Conservation (phyloP, 1,140 invertebrate species). For the Globodera rostochiensis region DNA sequence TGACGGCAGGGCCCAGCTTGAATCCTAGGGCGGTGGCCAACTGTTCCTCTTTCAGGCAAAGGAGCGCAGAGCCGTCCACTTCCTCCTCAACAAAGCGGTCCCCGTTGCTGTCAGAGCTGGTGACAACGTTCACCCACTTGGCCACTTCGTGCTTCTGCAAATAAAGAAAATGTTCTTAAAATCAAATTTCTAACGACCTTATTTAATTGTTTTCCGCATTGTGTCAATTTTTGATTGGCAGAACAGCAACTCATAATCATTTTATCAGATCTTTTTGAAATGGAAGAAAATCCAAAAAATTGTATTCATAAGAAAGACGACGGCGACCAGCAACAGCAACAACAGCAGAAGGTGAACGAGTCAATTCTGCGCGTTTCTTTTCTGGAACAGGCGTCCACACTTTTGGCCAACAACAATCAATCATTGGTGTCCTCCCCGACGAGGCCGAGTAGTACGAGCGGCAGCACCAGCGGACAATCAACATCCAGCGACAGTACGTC, state of each 20-base stretch:
- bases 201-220: neutral
- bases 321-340: neutral
- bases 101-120: constrained; percentile 24
- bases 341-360: neutral
- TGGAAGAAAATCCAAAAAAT: neutral
- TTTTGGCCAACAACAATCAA: neutral
- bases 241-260: no score
- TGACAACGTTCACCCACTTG: constrained; percentile 30
- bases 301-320: neutral
- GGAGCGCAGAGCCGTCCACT: constrained; percentile 32
- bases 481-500: neutral
- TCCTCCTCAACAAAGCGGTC: constrained; percentile 34
- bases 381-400: constrained; percentile 16
- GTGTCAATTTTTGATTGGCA: no score
- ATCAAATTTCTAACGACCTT: neutral
- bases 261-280: neutral
- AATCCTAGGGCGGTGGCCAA: constrained; percentile 22
- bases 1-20: constrained; percentile 33
- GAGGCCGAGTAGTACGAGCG: neutral
- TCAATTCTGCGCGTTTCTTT: constrained; percentile 10
- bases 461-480: neutral
- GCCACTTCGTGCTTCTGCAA: constrained; percentile 31
- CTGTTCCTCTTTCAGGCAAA: constrained; percentile 28
- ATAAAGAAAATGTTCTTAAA: neutral
- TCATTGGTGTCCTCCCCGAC: no score